These are phyloP conservation scores for Drosophila pegasa DNA, from an alignment of 2,888 invertebrate species.

Conservation along the genomic window DNA sequence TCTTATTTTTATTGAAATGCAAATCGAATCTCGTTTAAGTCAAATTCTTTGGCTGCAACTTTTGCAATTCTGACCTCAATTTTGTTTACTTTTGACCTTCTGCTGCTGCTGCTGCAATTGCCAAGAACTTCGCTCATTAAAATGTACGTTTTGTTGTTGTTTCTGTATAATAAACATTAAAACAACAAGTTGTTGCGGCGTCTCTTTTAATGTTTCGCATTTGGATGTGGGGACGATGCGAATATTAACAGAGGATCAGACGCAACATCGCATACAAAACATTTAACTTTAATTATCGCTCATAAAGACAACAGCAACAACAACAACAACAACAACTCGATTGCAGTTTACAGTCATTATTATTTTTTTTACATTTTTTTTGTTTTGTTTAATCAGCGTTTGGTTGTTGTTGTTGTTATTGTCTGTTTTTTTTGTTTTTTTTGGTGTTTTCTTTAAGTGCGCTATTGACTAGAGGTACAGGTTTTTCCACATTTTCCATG, in stretches of 20 bases:
- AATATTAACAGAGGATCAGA: conserved; percentile 12
- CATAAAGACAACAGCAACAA: conserved; percentile 55
- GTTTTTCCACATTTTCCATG: conserved; percentile 72
- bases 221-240: conserved; percentile 10
- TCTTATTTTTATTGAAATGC: background rate
- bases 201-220: conserved; percentile 19
- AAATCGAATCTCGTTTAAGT: background rate
- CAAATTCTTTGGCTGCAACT: background rate
- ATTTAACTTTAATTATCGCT: conserved; percentile 73
- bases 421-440: conserved; percentile 22
- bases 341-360: conserved; percentile 54
- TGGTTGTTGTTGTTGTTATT: conserved; percentile 18
- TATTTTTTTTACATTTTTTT: conserved; percentile 34
- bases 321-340: conserved; percentile 34
- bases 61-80: conserved; percentile 26
- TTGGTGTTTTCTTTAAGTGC: conserved; percentile 28
- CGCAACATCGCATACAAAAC: conserved; percentile 40
- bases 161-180: conserved; percentile 22
- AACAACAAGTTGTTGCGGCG: conserved; percentile 30
- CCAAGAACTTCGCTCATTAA: conserved; percentile 49
- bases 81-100: conserved; percentile 32
- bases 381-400: conserved; percentile 42
- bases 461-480: conserved; percentile 65
- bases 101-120: conserved; percentile 30
- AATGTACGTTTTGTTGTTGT: conserved; percentile 23